Evolutionary conservation across 1,140 invertebrate species (phyloP), one percentile per base, ranked within the genome.

Genomic region (Drosophila subobscura): DNA sequence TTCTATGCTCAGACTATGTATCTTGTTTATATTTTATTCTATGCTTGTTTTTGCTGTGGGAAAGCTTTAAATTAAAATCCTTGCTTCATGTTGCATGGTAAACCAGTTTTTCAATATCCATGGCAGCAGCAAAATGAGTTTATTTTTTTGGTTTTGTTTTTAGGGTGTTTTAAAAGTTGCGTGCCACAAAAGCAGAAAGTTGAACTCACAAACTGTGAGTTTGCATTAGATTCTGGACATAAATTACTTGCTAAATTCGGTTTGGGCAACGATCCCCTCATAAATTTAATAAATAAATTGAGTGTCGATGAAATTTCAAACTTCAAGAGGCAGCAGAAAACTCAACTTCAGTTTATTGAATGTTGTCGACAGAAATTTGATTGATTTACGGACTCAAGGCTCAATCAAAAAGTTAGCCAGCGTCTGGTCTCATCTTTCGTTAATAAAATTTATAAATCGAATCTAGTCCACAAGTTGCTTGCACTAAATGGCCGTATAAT

Each of bases 401-500:
- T 50, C 20, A 70, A 68, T 42, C 7, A 49, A 10, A 37, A 71
- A 37, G 12, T 23, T 27, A 37, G 14, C 22, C 41, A 22, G 25
- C 29, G 10, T 0, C 10, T 4, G 12, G 20, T n/a, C 20, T 44
- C 53, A 1, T 55, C 42, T 44, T 27, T 45, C 14, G 4, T 40
- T 44, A 27, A 12, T 33, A 50, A 27, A 37, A 37, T 37, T 37
- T 37, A 29, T 41, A 65, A 65, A 65, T 65, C 25, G 63, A 65
- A 65, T 65, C 63, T 65, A 50, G 59, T 65, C 23, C 16, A 65
- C 37, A 37, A 37, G 22, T 66, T 20, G 37, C 20, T 52, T 67
- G 22, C 64, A 67, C 77, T 71, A 71, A 79, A 79, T 79, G 59
- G 71, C 50, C 77, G 40, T 75, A 60, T 80, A 80, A 80, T 80